Conservation (phyloP, 1,140 invertebrate genomes). For the Eumaeus atala region DNA sequence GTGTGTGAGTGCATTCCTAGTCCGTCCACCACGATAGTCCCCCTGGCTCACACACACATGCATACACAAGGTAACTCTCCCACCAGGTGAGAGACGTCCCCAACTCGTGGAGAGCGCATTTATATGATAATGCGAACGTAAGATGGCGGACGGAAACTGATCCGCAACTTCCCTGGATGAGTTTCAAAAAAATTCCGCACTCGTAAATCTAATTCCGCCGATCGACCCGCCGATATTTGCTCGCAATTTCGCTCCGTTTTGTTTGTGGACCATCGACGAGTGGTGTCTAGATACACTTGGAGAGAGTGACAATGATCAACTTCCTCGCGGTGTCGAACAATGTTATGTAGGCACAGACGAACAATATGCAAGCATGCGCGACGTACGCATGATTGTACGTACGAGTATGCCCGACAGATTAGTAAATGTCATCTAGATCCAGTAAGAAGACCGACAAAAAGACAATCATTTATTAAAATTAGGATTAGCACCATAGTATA, state of each 20-base stretch:
- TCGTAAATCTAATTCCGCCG: slow-evolving; percentile 58
- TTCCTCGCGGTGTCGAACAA: too few relatives aligned
- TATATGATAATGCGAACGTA: slow-evolving; percentile 51
- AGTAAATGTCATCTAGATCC: too few relatives aligned
- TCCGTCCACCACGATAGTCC: too few relatives aligned
- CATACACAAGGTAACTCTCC: slow-evolving; percentile 31
- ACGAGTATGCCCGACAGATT: too few relatives aligned
- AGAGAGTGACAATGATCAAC: too few relatives aligned
- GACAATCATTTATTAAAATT: too few relatives aligned
- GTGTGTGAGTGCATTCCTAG: too few relatives aligned
- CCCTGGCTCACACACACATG: slow-evolving; percentile 20
- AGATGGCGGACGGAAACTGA: slow-evolving; percentile 34
- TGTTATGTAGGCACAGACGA: too few relatives aligned
- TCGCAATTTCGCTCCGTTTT: slow-evolving; percentile 35
- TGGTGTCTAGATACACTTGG: neutral
- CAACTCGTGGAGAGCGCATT: slow-evolving; percentile 40
- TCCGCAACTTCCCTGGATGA: slow-evolving; percentile 34
- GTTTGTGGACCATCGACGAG: slow-evolving; percentile 35
- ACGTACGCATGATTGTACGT: too few relatives aligned
- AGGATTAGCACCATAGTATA: too few relatives aligned
- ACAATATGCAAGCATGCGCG: too few relatives aligned
- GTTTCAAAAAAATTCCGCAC: slow-evolving; percentile 53
- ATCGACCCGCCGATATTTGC: slow-evolving; percentile 44
- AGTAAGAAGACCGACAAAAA: too few relatives aligned
- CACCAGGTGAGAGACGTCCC: slow-evolving; percentile 22